Evolutionary conservation across 2,797 vertebrate species (phyloP).

Genomic region (Malacoraja senta): DNA sequence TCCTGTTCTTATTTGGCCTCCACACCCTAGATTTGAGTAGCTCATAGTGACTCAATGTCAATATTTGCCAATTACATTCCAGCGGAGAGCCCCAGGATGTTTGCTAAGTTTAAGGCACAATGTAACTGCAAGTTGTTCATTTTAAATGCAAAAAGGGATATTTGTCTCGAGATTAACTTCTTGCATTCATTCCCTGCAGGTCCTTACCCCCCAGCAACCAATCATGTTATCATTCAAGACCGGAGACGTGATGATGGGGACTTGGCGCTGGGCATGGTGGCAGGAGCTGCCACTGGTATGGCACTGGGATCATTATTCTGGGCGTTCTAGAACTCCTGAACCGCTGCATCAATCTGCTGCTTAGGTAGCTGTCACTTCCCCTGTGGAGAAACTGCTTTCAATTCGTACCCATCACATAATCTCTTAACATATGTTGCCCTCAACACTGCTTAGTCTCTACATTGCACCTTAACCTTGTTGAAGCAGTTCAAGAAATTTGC

Average conservation of each 20-base stretch:
- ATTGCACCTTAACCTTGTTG: background rate
- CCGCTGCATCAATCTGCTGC: constrained; percentile 8
- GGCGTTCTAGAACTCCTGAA: constrained; percentile 67
- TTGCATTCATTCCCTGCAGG: constrained; percentile 50
- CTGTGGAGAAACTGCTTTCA: background rate
- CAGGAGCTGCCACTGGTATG: constrained; percentile 86
- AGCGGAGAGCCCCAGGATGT: background rate
- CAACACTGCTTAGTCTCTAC: background rate
- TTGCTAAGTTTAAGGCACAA: background rate
- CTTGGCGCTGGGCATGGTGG: constrained; percentile 81
- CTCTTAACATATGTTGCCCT: background rate
- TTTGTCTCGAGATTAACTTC: background rate
- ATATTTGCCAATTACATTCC: background rate
- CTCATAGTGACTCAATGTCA: too few species aligned
- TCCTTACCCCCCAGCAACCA: constrained; percentile 66
- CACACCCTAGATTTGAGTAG: too few species aligned
- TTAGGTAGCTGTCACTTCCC: background rate
- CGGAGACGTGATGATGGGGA: constrained; percentile 75
- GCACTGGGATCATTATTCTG: constrained; percentile 89
- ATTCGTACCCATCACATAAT: background rate
- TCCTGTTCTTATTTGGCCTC: too few species aligned
- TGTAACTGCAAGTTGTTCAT: background rate
- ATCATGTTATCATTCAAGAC: constrained; percentile 77
- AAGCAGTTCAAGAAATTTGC: background rate
- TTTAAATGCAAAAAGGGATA: background rate